A percentile compares a stretch with the other conserved stretches of the same genome.
These are phyloP conservation scores for Nezara viridula DNA, from an alignment of 2,888 invertebrate genomes.

Conservation along the genomic window DNA sequence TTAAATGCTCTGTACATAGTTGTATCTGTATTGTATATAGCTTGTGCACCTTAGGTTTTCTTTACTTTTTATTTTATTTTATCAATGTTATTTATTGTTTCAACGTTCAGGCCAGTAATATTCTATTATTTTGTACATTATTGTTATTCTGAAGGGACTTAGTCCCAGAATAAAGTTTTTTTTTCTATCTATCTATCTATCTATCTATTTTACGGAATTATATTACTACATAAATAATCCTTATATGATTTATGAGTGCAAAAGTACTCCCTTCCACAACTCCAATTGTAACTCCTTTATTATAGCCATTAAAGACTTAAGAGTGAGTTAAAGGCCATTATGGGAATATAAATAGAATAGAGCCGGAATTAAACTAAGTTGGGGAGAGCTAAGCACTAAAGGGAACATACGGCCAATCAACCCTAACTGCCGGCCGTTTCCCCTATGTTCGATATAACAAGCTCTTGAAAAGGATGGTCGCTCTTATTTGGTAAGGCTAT, in stretches of 20 bases:
- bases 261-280: background rate
- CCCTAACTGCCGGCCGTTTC: conserved; percentile 13
- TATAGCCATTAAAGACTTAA: conserved; percentile 1
- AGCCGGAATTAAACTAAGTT: conserved; percentile 41
- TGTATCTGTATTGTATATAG: too few relatives aligned
- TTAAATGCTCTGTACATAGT: too few relatives aligned
- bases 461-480: conserved; percentile 16
- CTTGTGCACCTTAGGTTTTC: too few relatives aligned
- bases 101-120: too few relatives aligned
- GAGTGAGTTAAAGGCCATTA: conserved; percentile 26
- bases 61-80: too few relatives aligned
- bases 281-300: background rate
- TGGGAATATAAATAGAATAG: conserved; percentile 21
- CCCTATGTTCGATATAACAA: conserved; percentile 37
- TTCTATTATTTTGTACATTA: too few relatives aligned
- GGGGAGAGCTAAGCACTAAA: conserved; percentile 24
- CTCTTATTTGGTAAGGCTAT: background rate
- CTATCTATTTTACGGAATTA: too few relatives aligned
- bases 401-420: conserved; percentile 40
- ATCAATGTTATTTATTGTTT: too few relatives aligned
- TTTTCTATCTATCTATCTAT: too few relatives aligned
- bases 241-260: background rate
- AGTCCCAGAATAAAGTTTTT: too few relatives aligned
- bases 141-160: too few relatives aligned
- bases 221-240: too few relatives aligned